A percentile compares a stretch with the other conserved stretches of the same genome.
Evolutionary conservation across 2,113 vertebrate genomes (phyloP).

Genomic region (Carassius carassius): DNA sequence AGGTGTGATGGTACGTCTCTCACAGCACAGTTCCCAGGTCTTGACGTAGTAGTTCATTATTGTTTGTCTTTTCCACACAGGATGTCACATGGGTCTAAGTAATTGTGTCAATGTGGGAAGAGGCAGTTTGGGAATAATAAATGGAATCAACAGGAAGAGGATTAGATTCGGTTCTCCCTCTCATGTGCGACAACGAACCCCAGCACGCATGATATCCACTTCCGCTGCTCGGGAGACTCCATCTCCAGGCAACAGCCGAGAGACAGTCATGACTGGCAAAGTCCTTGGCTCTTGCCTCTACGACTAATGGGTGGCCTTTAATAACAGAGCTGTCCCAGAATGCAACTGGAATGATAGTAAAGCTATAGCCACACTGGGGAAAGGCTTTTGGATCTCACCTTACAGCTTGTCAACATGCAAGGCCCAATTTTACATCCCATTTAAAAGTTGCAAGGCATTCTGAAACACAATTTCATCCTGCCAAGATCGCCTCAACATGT

Average conservation of each 20-base stretch:
- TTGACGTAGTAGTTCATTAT: constrained; percentile 49
- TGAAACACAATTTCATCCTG: background rate
- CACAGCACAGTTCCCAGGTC: constrained; percentile 62
- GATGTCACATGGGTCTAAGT: constrained; percentile 67
- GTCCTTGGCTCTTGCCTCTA: constrained; percentile 10
- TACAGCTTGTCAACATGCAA: constrained; percentile 45
- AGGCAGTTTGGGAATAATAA: constrained; percentile 59
- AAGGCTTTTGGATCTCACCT: constrained; percentile 22
- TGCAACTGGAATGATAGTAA: constrained; percentile 27
- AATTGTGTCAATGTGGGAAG: constrained; percentile 75
- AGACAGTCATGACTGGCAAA: constrained; percentile 1
- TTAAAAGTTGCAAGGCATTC: background rate
- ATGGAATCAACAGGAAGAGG: constrained; percentile 80
- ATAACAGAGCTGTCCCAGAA: background rate
- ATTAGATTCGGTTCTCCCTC: constrained; percentile 33
- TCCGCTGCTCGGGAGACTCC: constrained; percentile 3
- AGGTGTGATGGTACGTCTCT: constrained; percentile 45
- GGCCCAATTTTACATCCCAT: constrained; percentile 25
- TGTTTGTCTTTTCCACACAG: constrained; percentile 71
- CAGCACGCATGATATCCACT: background rate
- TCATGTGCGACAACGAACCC: background rate
- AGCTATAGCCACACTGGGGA: background rate
- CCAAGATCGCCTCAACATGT: constrained; percentile 40
- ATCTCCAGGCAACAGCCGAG: constrained; percentile 25
- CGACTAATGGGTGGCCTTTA: constrained; percentile 3